Evolutionary conservation across 2,888 invertebrate genomes (phyloP).

Genomic region (Pedicia rivosa): DNA sequence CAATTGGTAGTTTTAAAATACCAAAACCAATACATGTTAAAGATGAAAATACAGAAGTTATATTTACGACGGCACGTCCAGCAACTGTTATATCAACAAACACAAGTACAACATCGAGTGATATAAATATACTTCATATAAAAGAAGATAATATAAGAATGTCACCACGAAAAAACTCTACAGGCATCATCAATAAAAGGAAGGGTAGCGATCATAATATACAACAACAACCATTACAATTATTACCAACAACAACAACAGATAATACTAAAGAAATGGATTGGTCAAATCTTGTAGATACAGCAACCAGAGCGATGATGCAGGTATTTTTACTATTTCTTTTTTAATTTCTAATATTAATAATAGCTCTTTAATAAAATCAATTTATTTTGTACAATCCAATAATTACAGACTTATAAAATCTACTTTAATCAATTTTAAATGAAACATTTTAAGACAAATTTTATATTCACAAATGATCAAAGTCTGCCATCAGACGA

Average conservation of each 20-base stretch:
- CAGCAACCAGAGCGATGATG: constrained; percentile 57
- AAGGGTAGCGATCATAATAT: constrained; percentile 13
- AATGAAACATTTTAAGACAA: no score
- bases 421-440: no score
- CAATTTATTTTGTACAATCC: no score
- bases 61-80: constrained; percentile 46
- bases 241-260: constrained; percentile 33
- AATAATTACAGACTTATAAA: no score
- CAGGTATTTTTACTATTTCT: constrained; percentile 27
- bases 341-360: neutral
- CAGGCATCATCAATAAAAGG: constrained; percentile 5
- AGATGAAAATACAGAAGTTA: constrained; percentile 33
- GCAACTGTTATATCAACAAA: constrained; percentile 46
- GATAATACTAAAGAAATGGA: constrained; percentile 57
- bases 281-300: constrained; percentile 67
- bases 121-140: constrained; percentile 20
- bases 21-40: constrained; percentile 6
- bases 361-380: no score
- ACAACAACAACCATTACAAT: constrained; percentile 9
- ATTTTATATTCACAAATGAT: no score
- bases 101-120: constrained; percentile 32
- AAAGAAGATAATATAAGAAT: constrained; percentile 33
- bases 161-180: constrained; percentile 5
- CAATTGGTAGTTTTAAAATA: constrained; percentile 14
- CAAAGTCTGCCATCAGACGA: no score